A percentile compares a stretch with the other conserved stretches of the same genome.
phyloP scores from a whole-genome alignment of 2,797 vertebrate species.

The Gallinago solitaria region DNA sequence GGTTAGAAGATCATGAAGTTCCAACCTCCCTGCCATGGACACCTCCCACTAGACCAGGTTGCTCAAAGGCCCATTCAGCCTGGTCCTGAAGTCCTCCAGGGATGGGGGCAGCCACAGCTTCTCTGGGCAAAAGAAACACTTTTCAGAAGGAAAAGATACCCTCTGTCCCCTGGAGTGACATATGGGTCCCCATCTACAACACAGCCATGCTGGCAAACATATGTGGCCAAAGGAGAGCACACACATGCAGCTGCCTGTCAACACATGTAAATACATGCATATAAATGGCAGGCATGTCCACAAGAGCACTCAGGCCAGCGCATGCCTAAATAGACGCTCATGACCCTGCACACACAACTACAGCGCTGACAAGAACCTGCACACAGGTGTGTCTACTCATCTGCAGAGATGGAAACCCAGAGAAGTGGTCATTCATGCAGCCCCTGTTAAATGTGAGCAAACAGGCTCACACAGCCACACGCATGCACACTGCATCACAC shows the following conservation, averaged over 20 bases:
- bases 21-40: no score
- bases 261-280: no score
- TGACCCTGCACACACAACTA: neutral
- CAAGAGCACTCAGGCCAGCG: neutral
- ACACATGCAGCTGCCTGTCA: neutral
- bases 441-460: neutral
- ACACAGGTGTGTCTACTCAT: no score
- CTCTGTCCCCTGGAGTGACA: neutral
- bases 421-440: neutral
- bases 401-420: neutral
- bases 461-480: neutral
- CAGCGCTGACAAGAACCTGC: neutral
- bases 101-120: no score
- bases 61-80: no score
- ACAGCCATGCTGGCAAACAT: neutral
- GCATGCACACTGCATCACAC: fast-evolving
- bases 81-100: no score
- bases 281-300: neutral
- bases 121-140: no score
- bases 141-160: neutral
- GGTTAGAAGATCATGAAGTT: no score
- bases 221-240: neutral
- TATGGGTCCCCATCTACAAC: neutral
- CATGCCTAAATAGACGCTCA: neutral
- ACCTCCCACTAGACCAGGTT: no score